Evolutionary conservation across 2,113 vertebrate genomes (phyloP).

Genomic region (Aspidoscelis tigris): DNA sequence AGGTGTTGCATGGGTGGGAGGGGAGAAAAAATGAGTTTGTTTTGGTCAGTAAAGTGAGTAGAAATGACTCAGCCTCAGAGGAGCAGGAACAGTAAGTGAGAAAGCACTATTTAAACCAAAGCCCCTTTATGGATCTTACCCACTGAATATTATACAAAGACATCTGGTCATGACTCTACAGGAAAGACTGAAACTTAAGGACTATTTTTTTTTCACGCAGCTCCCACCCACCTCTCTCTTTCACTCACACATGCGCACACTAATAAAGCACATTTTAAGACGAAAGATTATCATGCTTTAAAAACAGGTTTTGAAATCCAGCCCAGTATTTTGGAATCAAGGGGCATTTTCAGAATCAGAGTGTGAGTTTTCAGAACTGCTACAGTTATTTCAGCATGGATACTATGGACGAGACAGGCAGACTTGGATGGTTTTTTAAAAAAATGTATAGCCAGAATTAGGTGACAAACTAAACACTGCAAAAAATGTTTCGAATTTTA

Average conservation of each 20-base stretch:
- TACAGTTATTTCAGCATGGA: neutral
- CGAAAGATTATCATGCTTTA: neutral
- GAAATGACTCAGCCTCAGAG: neutral
- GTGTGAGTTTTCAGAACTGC: neutral
- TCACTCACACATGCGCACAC: neutral
- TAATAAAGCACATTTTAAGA: slow-evolving; percentile 4
- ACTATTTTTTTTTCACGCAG: neutral
- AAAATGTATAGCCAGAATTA: neutral
- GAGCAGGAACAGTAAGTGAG: slow-evolving; percentile 10
- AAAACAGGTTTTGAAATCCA: slow-evolving; percentile 13
- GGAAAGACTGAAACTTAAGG: neutral
- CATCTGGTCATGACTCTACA: fast-evolving
- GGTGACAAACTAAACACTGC: slow-evolving; percentile 1
- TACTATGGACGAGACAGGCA: neutral
- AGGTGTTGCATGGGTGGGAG: neutral
- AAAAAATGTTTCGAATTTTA: neutral
- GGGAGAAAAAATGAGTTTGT: slow-evolving; percentile 21
- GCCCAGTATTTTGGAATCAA: slow-evolving; percentile 1
- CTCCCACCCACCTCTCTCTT: neutral
- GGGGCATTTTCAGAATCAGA: neutral
- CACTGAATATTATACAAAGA: neutral
- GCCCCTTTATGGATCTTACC: slow-evolving; percentile 9
- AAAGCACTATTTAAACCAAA: slow-evolving; percentile 9
- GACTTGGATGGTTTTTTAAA: neutral
- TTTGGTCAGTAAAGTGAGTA: slow-evolving; percentile 28